These are phyloP conservation scores for Sclerodermus sp. DNA, from an alignment of 2,888 invertebrate species.

Conservation along the genomic window DNA sequence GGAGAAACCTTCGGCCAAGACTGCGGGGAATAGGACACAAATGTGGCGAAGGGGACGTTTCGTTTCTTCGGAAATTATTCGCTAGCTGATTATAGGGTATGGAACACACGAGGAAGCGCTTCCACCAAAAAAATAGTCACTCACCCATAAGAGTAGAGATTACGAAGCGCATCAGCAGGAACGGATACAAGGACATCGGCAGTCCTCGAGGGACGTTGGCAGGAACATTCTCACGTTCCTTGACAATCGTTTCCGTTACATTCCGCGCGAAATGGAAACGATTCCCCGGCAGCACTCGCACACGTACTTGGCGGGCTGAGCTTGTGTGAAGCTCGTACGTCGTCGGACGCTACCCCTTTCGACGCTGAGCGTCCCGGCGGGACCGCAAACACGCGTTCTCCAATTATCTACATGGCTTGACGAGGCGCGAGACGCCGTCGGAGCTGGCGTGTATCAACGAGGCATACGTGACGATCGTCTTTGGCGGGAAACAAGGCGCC, in stretches of 20 bases:
- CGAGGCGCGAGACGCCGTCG: slow-evolving; percentile 9
- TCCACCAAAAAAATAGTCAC: no score
- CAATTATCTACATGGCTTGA: slow-evolving; percentile 36
- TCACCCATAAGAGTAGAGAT: no score
- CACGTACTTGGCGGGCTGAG: no score
- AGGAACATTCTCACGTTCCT: not conserved
- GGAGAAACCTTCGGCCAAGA: no score
- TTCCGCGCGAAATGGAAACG: not conserved
- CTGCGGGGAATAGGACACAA: no score
- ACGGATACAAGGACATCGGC: not conserved
- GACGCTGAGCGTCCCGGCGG: slow-evolving; percentile 24
- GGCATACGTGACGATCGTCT: slow-evolving; percentile 42
- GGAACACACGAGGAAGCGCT: no score
- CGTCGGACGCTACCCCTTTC: not conserved
- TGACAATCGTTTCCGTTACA: slow-evolving; percentile 1
- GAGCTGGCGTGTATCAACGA: slow-evolving; percentile 44
- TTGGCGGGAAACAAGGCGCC: slow-evolving; percentile 5
- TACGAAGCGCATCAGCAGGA: no score
- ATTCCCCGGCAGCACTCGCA: no score
- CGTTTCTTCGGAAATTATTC: no score
- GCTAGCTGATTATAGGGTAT: no score
- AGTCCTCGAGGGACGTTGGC: not conserved
- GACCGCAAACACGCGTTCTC: slow-evolving; percentile 40
- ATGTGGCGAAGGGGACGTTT: no score
- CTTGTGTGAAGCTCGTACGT: not conserved